Evolutionary conservation across 1,140 invertebrate species (phyloP).

Genomic region (Bombus turneri): DNA sequence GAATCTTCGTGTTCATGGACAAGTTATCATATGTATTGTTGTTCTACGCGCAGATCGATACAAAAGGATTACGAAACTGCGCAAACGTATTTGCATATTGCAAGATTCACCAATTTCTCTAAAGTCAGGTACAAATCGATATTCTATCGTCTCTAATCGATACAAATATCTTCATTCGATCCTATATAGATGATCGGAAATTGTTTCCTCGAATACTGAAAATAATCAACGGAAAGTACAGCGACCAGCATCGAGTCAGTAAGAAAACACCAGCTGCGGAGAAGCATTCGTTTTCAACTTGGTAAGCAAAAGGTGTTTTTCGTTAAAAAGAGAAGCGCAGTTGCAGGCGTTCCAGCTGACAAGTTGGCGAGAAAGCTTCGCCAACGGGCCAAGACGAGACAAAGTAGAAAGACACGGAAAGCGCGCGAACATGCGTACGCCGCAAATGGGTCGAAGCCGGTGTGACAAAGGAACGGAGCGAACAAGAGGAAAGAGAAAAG

Average conservation of each 20-base stretch:
- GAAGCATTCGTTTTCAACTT: not conserved
- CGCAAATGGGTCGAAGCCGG: slow-evolving; percentile 42
- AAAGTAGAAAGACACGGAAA: not conserved
- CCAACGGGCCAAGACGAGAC: not conserved
- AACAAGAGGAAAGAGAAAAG: slow-evolving; percentile 30
- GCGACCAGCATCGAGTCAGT: not conserved
- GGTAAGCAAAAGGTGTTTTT: not conserved
- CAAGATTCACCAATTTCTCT: too few relatives aligned
- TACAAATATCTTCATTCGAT: not conserved
- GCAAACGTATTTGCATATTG: too few relatives aligned
- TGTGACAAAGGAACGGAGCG: slow-evolving; percentile 48
- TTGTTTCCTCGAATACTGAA: too few relatives aligned
- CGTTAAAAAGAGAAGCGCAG: not conserved
- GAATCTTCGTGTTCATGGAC: not conserved
- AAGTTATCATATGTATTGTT: not conserved
- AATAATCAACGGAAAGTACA: too few relatives aligned
- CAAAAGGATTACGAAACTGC: not conserved
- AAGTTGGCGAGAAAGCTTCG: not conserved
- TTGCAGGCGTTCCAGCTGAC: not conserved
- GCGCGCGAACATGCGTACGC: not conserved
- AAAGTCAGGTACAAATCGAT: too few relatives aligned
- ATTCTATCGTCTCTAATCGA: fast-evolving
- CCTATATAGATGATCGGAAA: not conserved
- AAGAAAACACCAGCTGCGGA: not conserved
- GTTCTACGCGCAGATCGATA: not conserved